These are phyloP conservation scores for Mus minutoides DNA, from an alignment of 2,797 vertebrate genomes.

Conservation along the genomic window DNA sequence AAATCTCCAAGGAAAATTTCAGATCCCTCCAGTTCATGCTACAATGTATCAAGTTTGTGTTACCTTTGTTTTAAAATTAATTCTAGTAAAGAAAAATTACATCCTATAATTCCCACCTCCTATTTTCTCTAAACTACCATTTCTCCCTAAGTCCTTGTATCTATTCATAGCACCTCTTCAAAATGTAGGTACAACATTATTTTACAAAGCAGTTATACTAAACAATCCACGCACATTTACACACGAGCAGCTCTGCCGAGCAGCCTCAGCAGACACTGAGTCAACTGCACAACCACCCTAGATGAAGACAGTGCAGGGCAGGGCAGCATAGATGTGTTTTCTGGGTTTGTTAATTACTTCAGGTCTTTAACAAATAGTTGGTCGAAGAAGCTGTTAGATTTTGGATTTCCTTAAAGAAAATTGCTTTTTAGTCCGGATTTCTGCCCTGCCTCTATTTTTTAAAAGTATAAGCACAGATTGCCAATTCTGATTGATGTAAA, in stretches of 20 bases:
- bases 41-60: constrained; percentile 33
- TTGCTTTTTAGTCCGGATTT: neutral
- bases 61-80: constrained; percentile 55
- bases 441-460: neutral
- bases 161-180: constrained; percentile 20
- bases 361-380: neutral
- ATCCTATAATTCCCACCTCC: constrained; percentile 10
- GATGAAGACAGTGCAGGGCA: neutral
- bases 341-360: neutral
- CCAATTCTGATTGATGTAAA: neutral
- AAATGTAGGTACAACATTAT: constrained; percentile 23
- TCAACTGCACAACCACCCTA: neutral
- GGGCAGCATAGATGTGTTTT: neutral
- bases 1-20: constrained; percentile 44
- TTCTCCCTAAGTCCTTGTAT: neutral
- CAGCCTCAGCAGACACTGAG: neutral
- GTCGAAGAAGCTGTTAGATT: neutral
- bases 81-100: neutral
- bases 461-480: neutral
- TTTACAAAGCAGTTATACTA: constrained; percentile 39
- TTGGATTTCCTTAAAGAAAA: neutral
- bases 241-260: constrained; percentile 5
- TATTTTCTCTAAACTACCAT: neutral
- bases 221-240: constrained; percentile 15
- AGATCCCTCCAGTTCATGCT: neutral